Percentiles rank a stretch among this genome's conserved stretches.
phyloP scores from a whole-genome alignment of 2,797 vertebrate genomes.

The Nyctibius grandis region DNA sequence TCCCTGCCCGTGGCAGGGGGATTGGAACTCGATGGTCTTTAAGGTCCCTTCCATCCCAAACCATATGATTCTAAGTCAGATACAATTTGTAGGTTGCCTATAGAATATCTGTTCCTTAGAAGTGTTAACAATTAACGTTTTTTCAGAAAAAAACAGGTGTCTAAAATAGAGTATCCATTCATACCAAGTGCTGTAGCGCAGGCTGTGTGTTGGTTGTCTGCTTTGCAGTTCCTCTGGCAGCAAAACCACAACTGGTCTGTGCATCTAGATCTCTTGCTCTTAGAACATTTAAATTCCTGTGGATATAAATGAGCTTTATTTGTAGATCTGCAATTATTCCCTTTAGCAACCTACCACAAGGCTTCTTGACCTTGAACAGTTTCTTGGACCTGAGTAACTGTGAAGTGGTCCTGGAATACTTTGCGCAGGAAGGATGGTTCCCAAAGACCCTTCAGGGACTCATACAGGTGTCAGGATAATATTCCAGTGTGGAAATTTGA shows the following conservation, averaged over 20 bases:
- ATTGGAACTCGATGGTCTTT: too few species aligned
- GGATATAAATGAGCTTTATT: not conserved
- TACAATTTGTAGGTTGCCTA: not conserved
- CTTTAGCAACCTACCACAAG: not conserved
- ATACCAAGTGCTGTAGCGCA: not conserved
- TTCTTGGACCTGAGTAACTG: not conserved
- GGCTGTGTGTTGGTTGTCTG: not conserved
- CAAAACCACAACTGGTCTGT: not conserved
- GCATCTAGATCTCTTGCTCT: not conserved
- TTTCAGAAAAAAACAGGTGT: fast-evolving
- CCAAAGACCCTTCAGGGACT: not conserved
- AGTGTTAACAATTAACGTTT: not conserved
- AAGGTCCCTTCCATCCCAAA: too few species aligned
- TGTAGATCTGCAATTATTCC: not conserved
- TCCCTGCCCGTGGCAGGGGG: too few species aligned
- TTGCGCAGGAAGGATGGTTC: not conserved
- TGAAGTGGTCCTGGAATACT: not conserved
- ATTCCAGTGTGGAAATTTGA: not conserved
- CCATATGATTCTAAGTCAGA: too few species aligned
- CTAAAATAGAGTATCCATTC: not conserved
- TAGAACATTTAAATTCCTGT: not conserved
- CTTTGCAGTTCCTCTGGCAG: not conserved
- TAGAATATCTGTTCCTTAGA: not conserved
- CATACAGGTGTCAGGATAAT: not conserved
- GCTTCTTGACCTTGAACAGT: too few species aligned